A percentile compares a stretch with the other conserved stretches of the same genome.
These are phyloP conservation scores for Dryadula phaetusa DNA, from an alignment of 2,888 invertebrate genomes.

Conservation along the genomic window DNA sequence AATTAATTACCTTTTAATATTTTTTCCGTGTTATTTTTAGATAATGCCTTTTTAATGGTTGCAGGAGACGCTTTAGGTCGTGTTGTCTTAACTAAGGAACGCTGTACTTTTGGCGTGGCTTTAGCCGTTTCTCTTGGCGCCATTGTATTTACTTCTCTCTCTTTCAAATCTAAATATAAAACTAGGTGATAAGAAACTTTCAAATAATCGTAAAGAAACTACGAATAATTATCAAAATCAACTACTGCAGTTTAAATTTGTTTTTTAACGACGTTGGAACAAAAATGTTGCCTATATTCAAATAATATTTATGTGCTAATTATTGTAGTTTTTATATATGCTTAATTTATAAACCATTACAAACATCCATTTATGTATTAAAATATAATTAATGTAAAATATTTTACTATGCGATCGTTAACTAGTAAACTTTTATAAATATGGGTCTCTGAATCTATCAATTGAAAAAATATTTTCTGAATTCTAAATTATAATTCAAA, in stretches of 20 bases:
- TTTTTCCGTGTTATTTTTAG: slow-evolving; percentile 57
- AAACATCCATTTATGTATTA: too few species aligned
- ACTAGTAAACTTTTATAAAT: too few species aligned
- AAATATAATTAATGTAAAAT: too few species aligned
- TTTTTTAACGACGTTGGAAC: slow-evolving; percentile 10
- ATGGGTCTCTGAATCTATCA: too few species aligned
- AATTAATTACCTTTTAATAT: slow-evolving; percentile 51
- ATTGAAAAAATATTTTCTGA: too few species aligned
- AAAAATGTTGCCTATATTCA: not conserved
- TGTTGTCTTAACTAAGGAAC: slow-evolving; percentile 54
- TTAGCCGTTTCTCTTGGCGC: slow-evolving; percentile 68
- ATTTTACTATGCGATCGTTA: too few species aligned
- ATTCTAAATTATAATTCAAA: too few species aligned
- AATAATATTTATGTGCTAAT: not conserved
- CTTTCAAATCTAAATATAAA: slow-evolving; percentile 9
- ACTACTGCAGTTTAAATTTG: slow-evolving; percentile 8
- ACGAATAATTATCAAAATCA: not conserved
- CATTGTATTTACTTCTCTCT: slow-evolving; percentile 52
- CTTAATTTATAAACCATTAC: too few species aligned
- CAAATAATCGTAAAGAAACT: slow-evolving; percentile 9
- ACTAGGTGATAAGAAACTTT: slow-evolving; percentile 4
- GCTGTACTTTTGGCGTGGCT: slow-evolving; percentile 61
- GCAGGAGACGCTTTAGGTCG: slow-evolving; percentile 61
- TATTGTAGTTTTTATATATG: too few species aligned
- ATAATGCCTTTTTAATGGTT: slow-evolving; percentile 58